Evolutionary conservation across 2,888 invertebrate species (phyloP).

Genomic region (Epinotia nisella): DNA sequence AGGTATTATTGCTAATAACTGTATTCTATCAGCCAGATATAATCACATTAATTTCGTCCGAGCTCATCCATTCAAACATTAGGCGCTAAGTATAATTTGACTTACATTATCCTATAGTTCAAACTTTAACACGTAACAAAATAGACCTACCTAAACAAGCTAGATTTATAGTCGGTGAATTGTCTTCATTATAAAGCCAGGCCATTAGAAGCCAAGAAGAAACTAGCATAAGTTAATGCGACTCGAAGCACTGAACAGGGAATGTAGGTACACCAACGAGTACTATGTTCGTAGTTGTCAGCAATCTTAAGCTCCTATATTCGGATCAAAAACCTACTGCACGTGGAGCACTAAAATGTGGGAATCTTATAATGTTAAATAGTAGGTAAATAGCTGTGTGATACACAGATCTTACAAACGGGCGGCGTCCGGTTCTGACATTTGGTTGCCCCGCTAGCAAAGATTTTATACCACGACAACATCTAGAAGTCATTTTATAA

Average conservation of each 20-base stretch:
- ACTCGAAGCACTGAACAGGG: constrained; percentile 5
- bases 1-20: neutral
- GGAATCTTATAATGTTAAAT: too few species aligned
- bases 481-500: neutral
- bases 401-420: too few species aligned
- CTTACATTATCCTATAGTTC: constrained; percentile 21
- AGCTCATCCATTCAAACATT: constrained; percentile 10
- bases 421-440: neutral
- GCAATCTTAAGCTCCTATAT: neutral
- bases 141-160: constrained; percentile 25
- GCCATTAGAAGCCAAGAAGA: constrained; percentile 20
- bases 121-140: constrained; percentile 28
- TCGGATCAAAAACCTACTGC: neutral
- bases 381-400: too few species aligned
- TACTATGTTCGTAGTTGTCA: neutral
- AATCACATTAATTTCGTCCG: neutral
- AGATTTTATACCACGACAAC: too few species aligned
- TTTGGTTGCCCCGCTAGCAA: neutral
- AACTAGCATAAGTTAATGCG: constrained; percentile 1
- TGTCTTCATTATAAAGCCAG: constrained; percentile 13
- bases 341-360: neutral
- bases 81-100: constrained; percentile 23
- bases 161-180: constrained; percentile 18
- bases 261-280: neutral
- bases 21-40: neutral